Percentiles rank a stretch among this genome's conserved stretches.
These are phyloP conservation scores for Numida meleagris DNA, from an alignment of 2,113 vertebrate genomes.

Conservation along the genomic window DNA sequence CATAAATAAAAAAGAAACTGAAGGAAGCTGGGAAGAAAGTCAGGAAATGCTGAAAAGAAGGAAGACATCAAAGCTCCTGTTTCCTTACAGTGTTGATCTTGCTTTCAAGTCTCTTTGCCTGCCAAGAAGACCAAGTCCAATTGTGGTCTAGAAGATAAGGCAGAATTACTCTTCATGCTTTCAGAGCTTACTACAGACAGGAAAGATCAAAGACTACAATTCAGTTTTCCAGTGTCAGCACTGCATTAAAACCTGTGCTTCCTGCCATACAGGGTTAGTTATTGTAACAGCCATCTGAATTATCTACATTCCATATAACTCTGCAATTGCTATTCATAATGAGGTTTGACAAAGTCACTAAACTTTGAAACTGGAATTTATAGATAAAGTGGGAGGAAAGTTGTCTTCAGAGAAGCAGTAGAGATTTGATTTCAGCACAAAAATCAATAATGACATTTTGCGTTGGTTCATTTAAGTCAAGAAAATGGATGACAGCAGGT, in stretches of 20 bases:
- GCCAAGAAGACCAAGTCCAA: neutral
- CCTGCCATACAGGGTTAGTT: neutral
- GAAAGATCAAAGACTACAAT: neutral
- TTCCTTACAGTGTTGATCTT: neutral
- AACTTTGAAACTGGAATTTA: neutral
- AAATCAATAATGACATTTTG: neutral
- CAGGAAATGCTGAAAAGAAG: neutral
- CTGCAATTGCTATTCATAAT: neutral
- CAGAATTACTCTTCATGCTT: neutral
- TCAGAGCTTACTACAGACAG: neutral
- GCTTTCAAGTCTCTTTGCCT: neutral
- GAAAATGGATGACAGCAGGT: neutral
- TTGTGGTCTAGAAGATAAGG: neutral
- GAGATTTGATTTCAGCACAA: neutral
- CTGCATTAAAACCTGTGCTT: neutral
- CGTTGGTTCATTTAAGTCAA: neutral
- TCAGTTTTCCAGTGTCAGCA: neutral
- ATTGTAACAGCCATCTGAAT: neutral
- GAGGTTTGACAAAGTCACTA: neutral
- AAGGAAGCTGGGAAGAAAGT: neutral
- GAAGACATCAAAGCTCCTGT: accelerated
- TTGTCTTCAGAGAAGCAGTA: neutral
- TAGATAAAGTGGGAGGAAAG: neutral
- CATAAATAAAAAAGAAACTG: neutral
- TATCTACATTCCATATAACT: neutral